Evolutionary conservation across 2,888 invertebrate genomes (phyloP), one percentile per base, ranked within the genome.

Genomic region (Tenthredo notha): DNA sequence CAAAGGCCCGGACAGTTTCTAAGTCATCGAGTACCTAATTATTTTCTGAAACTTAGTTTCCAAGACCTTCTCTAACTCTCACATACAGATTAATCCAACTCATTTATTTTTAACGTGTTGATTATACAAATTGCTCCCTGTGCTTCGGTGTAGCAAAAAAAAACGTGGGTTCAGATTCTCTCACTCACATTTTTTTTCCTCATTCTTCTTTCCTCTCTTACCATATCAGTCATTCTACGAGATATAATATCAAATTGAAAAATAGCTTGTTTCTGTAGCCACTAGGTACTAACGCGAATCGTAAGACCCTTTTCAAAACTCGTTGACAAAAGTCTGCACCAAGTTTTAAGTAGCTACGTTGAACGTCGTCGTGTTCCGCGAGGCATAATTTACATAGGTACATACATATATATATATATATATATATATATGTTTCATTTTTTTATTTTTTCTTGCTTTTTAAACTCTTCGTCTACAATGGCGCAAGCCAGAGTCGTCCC

Each of bases 11-110:
- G 25, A 50, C 58, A 80, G 47, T 80, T 80, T 80, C 80, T 80
- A 58, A 80, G 80, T 80, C 80, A 65, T 61, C 61, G 58, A 50
- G 80, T 82, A 82, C 78, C 40, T 78, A 84, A 70, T 80, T 85
- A 85, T 85, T 85, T 80, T 29, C n/a, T 29, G 9, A 80, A 80
- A 82, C 7, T 80, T 85, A 37, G 50, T 67, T 70, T 37, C 72
- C 3, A 29, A 37, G 25, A 40, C 33, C 77, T 77, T 77, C n/a
- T 43, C 29, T 7, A 77, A 77, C 29, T 33, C 29, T 37, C 25
- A 0, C 67, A 33, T 33, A 15, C 9, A 10, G 40, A 80, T 80
- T 80, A 61, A 80, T 80, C 54, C n/a, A 29, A 61, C 80, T 61
- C 61, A 80, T 80, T 80, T 80, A 15, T 54, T 80, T 40, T 47